Evolutionary conservation across 2,888 invertebrate species (phyloP), one percentile per base, ranked within the genome.

Genomic region (Drosophila subquinaria): DNA sequence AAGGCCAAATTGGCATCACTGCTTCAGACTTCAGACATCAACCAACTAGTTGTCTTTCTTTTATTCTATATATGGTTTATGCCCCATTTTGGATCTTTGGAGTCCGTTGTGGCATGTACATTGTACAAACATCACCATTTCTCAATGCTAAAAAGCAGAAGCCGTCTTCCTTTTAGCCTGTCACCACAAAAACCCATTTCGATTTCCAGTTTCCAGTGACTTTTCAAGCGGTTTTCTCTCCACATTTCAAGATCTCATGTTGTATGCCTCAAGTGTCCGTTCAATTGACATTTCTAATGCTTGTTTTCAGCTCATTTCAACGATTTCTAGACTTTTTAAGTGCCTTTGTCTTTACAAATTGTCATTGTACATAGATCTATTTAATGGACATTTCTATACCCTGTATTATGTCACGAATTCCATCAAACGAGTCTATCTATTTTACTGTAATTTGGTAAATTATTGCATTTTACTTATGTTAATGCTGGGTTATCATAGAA

Each of bases 31-130:
- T 27, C 6, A 27, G 27, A 36, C 57, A 40, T 36, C 59, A 59
- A 30, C 51, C 70, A 69, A 76, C 66, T 56, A 48, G 66, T 50
- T 75, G 69, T 75, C 63, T 65, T 11, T 30, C 30, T 8, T 15
- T 11, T 30, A 13, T 30, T 11, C 62, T 48, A 77, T 61, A 59
- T 70, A 79, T 77, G 79, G 76, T 43, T 56, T 51, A 57, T 66
- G 52, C 70, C 65, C 40, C 45, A 74, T 61, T 70, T 53, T 17
- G 38, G 35, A 15, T 11, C 15, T 52, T 40, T 9, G 27, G 47
- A 64, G 20, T 47, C 33, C 33, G 30, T 53, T 61, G 33, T 40
- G 20, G 48, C 53, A 48, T 42, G n/a, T n/a, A n/a, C n/a, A n/a
- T n/a, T n/a, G 48, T 45, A 8, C 13, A 23, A 27, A 27, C 59